Conservation (phyloP, 2,888 invertebrate genomes). For the Pachliopta kotzebuea region DNA sequence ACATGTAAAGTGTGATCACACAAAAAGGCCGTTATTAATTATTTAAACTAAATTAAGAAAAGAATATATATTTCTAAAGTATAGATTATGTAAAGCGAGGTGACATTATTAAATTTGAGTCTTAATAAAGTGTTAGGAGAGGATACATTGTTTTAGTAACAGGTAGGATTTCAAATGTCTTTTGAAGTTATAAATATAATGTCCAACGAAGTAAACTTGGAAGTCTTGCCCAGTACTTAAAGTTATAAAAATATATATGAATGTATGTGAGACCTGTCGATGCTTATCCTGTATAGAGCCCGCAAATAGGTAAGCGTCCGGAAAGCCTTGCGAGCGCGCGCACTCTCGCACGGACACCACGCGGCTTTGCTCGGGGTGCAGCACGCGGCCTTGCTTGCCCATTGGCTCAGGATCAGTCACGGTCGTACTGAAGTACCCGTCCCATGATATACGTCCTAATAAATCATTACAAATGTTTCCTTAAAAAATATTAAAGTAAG, state of each 20-base stretch:
- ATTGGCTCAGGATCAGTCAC: constrained; percentile 94
- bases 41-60: too few species aligned
- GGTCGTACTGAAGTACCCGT: constrained; percentile 92
- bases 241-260: background rate
- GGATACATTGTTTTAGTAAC: too few species aligned
- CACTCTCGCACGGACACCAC: constrained; percentile 94
- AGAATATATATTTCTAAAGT: too few species aligned
- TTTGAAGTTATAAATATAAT: too few species aligned
- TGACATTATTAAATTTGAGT: too few species aligned
- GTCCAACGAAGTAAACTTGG: too few species aligned
- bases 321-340: constrained; percentile 93
- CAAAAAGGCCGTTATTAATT: too few species aligned
- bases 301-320: constrained; percentile 85
- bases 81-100: too few species aligned
- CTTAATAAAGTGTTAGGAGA: too few species aligned
- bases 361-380: constrained; percentile 89
- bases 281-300: constrained; percentile 89
- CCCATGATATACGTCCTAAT: constrained; percentile 86
- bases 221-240: too few species aligned
- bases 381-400: constrained; percentile 93
- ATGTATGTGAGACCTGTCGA: constrained; percentile 83
- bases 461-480: background rate
- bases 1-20: too few species aligned
- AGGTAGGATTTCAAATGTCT: too few species aligned
- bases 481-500: background rate